phyloP scores from a whole-genome alignment of 2,797 vertebrate genomes.

The Chelon auratus region DNA sequence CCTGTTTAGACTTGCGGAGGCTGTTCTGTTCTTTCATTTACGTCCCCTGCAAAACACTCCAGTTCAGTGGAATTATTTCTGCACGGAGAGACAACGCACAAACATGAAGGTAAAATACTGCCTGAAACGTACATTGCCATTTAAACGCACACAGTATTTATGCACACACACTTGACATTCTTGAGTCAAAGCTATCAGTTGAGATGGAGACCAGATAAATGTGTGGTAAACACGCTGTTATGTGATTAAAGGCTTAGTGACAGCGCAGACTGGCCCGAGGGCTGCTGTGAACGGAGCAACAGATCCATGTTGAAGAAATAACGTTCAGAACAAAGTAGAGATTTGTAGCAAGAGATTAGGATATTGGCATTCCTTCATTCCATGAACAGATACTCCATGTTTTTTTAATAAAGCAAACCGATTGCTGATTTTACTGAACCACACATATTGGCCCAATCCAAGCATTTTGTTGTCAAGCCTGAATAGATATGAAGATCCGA shows the following conservation, averaged over 20 bases:
- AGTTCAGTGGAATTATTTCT: constrained; percentile 1
- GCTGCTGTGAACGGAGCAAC: constrained; percentile 10
- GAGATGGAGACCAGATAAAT: constrained; percentile 39
- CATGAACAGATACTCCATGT: no score
- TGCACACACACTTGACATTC: background rate
- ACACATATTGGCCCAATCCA: no score
- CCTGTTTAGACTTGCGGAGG: constrained; percentile 1
- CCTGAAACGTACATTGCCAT: constrained; percentile 4
- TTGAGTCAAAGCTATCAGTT: constrained; percentile 22
- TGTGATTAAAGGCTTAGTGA: constrained; percentile 48
- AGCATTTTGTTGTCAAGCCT: no score
- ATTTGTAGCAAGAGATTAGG: background rate
- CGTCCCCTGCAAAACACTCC: background rate
- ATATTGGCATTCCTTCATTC: background rate
- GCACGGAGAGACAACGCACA: background rate
- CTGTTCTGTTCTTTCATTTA: constrained; percentile 12
- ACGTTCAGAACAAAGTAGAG: constrained; percentile 1
- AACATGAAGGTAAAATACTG: background rate
- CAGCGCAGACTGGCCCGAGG: constrained; percentile 34
- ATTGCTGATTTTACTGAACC: no score
- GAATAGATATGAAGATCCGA: no score
- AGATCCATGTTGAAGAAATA: constrained; percentile 14
- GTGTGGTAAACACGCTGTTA: constrained; percentile 32
- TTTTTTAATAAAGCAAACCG: no score
- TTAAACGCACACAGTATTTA: background rate